Base-by-base conservation (phyloP, 2,113 vertebrate genomes). In the Nothoprocta perdicaria region DNA sequence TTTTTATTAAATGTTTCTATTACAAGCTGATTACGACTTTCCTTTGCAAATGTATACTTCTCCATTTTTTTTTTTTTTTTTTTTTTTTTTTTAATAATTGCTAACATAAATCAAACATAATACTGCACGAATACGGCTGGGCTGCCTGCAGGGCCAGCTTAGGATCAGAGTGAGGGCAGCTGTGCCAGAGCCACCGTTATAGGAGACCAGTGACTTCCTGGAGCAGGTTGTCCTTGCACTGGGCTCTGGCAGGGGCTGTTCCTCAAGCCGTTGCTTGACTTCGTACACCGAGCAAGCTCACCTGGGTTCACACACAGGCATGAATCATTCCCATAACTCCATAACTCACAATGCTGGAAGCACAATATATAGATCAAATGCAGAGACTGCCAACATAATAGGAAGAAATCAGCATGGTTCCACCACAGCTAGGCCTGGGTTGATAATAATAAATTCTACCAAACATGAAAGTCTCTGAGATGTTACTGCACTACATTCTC, bases 161-260 rank as follows among this genome's bases (percentile, higher is more conserved):
- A 68, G n/a, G n/a, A 77, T 52, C 52, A 62, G 15, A 38, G 23
- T 0, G 2, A 48, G 68, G 14, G 21, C 19, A 1, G 0, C 6
- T 33, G 38, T 65, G 22, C 66, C 1, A 1, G 18, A 19, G 40
- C 27, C 2, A 1, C 12, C 9, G 13, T n/a, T 13, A 13, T 0
- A 2, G 58, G 48, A 0, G 31, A 27, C 24, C 0, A 0, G 14
- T 0, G 2, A 13, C 40, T 6, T 73, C n/a, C 48, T 48, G 66
- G 4, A 13, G 22, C 0, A 0, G 35, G n/a, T 31, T 75, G 33
- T 38, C 27, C 0, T 29, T 17, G 65, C 0, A 0, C 71, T 16
- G 10, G 21, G 62, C 33, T 65, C 27, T 31, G 50, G 29, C 29
- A 33, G 18, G 35, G 52, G 62, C 58, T 29, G 38, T 50, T 55